Conservation (phyloP, 2,797 vertebrate species). For the Siniperca undulata region DNA sequence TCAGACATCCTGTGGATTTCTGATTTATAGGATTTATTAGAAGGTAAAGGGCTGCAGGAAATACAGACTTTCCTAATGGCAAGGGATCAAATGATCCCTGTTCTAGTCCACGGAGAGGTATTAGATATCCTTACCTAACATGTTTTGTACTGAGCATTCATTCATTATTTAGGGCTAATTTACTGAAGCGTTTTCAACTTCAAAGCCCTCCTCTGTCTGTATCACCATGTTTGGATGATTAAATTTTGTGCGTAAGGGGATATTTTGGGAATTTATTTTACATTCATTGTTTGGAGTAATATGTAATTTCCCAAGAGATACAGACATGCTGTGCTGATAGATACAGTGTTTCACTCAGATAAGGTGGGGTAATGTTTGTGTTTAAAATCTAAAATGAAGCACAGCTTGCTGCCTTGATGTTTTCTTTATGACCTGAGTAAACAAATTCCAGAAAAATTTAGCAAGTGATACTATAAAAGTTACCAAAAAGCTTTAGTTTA, state of each 20-base stretch:
- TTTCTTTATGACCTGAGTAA: conserved; percentile 50
- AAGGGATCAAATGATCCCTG: conserved; percentile 50
- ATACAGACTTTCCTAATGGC: conserved; percentile 56
- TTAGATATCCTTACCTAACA: conserved; percentile 56
- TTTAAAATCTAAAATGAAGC: conserved; percentile 58
- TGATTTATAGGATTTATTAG: conserved; percentile 71
- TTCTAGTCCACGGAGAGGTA: conserved; percentile 41
- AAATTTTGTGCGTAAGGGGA: conserved; percentile 41
- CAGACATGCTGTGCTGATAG: conserved; percentile 30
- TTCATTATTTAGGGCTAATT: conserved; percentile 51
- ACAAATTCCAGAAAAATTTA: conserved; percentile 24
- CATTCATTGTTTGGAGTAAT: conserved; percentile 41
- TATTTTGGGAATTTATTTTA: conserved; percentile 62
- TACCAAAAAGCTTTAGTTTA: conserved; percentile 35
- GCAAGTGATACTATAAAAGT: conserved; percentile 25
- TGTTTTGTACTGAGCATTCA: conserved; percentile 40
- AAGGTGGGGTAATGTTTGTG: conserved; percentile 48
- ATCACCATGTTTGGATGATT: conserved; percentile 43
- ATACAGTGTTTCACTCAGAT: conserved; percentile 38
- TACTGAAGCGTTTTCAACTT: conserved; percentile 49
- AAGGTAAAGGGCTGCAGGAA: conserved; percentile 62
- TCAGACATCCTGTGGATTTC: conserved; percentile 35
- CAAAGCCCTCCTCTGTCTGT: conserved; percentile 49
- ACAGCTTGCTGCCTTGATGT: conserved; percentile 42
- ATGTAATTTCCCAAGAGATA: conserved; percentile 66